These are phyloP conservation scores for Scylla paramamosain DNA, from an alignment of 1,140 invertebrate genomes.

Conservation along the genomic window DNA sequence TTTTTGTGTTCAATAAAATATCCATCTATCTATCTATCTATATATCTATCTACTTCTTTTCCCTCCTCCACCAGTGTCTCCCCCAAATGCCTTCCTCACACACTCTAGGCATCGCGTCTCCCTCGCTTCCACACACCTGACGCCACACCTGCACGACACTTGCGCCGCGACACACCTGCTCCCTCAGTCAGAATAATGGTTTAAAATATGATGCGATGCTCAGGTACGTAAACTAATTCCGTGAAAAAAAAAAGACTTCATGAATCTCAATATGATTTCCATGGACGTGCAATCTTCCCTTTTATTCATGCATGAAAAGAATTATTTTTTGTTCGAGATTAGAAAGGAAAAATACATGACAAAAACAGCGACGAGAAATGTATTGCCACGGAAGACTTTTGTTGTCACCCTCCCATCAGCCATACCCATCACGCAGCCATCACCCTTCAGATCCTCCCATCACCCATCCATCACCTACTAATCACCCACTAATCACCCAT, in stretches of 20 bases:
- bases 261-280: neutral
- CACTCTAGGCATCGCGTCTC: neutral
- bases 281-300: neutral
- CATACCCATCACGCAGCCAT: too few relatives aligned
- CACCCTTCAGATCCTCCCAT: too few relatives aligned
- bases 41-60: neutral
- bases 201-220: too few relatives aligned
- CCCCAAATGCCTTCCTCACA: too few relatives aligned
- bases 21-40: neutral
- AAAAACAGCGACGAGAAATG: neutral
- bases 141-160: neutral
- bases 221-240: neutral
- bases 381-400: neutral
- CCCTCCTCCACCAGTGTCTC: neutral
- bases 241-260: neutral
- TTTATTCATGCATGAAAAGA: neutral
- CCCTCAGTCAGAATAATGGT: too few relatives aligned
- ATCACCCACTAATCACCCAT: too few relatives aligned
- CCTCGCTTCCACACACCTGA: neutral
- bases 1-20: too few relatives aligned
- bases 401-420: too few relatives aligned
- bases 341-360: neutral
- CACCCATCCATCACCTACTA: too few relatives aligned
- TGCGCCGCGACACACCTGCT: neutral
- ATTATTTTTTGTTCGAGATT: neutral